Conservation (phyloP, 2,888 invertebrate genomes). For the Cantharis nigra region DNA sequence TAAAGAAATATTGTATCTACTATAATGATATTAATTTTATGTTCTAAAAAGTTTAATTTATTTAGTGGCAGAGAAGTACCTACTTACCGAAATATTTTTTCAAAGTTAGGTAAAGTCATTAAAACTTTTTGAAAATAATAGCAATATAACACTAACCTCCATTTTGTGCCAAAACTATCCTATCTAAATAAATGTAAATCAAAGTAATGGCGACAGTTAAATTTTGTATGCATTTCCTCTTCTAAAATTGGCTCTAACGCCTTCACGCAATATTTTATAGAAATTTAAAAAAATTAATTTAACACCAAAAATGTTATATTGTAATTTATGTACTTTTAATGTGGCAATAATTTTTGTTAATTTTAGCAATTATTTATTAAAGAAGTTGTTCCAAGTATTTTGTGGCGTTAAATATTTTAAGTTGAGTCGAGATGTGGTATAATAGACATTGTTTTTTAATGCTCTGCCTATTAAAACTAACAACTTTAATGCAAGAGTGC, state of each 20-base stretch:
- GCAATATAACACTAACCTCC: slow-evolving; percentile 5
- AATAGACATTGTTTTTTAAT: neutral
- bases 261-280: slow-evolving; percentile 12
- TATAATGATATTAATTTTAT: neutral
- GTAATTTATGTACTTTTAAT: neutral
- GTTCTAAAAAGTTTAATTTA: neutral
- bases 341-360: neutral
- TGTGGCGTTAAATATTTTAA: neutral
- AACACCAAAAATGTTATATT: slow-evolving; percentile 6
- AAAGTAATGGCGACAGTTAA: slow-evolving; percentile 26
- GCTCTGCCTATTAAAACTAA: slow-evolving; percentile 33
- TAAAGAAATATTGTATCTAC: neutral
- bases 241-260: slow-evolving; percentile 11
- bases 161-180: slow-evolving; percentile 8
- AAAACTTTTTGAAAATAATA: slow-evolving; percentile 11
- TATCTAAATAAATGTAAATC: slow-evolving; percentile 25
- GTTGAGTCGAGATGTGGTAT: neutral
- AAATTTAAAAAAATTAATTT: neutral
- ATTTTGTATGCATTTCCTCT: slow-evolving; percentile 28
- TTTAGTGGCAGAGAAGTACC: neutral
- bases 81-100: neutral
- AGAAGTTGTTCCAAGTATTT: neutral
- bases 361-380: neutral
- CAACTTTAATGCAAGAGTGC: slow-evolving; percentile 43
- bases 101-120: slow-evolving; percentile 5